Base-by-base conservation (phyloP, 2,888 invertebrate genomes). In the Aproaerema taeniolella region DNA sequence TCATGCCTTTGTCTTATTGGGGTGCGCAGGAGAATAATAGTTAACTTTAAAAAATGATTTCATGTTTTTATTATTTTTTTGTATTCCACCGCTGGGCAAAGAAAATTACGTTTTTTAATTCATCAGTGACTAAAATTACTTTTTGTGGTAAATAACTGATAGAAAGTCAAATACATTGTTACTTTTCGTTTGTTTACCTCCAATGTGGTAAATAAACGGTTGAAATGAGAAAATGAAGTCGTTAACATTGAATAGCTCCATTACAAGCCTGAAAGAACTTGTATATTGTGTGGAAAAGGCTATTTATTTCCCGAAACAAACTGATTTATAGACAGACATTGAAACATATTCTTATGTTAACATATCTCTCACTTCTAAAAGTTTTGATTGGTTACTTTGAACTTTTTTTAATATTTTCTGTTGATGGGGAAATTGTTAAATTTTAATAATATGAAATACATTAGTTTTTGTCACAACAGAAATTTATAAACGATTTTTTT, bases 191-290 rank as follows among this genome's bases (percentile, higher is more conserved):
- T 6, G 20, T 8, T 20, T 8, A 20, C 8, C 20, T 20, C 20
- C 8, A 20, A 4, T 6, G 13, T 4, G 9, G 46, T 43, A 53
- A 58, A 60, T 59, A n/a, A n/a, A 53, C 49, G 40, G 49, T 43
- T 50, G 49, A 29, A 57, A 58, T 63, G 58, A 60, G 53, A 59
- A 60, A 61, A 63, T 13, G 62, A 67, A 63, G 57, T 53, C 54
- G 59, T 58, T 61, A 60, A 29, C 29, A 29, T 10, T n/a, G 26
- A 60, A 65, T 56, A 56, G 61, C 50, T 61, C 57, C 50, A 61
- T 67, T 61, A 61, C 54, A 50, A 52, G 50, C n/a, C 52, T 50
- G 52, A 55, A 58, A 53, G 47, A 51, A 58, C 55, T 47, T 51
- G 49, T 53, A 52, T 51, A 53, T 56, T 55, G 20, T 20, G 20